These are phyloP conservation scores for Pyrocephalus nanus DNA, from an alignment of 2,797 vertebrate genomes.

Conservation along the genomic window DNA sequence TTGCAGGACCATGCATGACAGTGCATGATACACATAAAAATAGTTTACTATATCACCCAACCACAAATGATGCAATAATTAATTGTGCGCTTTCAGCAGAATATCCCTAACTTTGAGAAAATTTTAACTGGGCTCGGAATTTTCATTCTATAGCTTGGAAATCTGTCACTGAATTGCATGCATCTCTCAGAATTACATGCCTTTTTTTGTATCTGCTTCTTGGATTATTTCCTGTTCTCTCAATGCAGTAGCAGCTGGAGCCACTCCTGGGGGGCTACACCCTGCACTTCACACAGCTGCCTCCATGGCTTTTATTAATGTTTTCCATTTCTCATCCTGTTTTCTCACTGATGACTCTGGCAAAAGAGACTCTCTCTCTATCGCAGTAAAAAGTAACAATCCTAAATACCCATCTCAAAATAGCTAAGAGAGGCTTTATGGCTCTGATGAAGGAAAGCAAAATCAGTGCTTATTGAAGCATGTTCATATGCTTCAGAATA, in stretches of 20 bases:
- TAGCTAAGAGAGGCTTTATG: neutral
- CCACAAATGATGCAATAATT: neutral
- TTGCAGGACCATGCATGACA: neutral
- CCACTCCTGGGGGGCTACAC: constrained; percentile 26
- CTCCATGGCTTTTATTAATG: constrained; percentile 40
- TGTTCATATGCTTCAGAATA: neutral
- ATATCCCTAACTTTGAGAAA: neutral
- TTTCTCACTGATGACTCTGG: constrained; percentile 47
- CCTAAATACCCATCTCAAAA: constrained; percentile 25
- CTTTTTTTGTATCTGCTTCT: neutral
- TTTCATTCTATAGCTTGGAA: neutral
- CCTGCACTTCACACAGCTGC: constrained; percentile 55
- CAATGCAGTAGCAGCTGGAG: constrained; percentile 59
- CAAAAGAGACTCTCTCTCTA: constrained; percentile 25
- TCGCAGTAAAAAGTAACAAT: constrained; percentile 27
- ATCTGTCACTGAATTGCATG: neutral
- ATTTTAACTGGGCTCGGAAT: neutral
- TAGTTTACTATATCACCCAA: neutral
- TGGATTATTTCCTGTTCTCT: constrained; percentile 51
- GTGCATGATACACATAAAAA: neutral
- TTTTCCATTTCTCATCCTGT: constrained; percentile 59
- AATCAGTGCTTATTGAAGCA: neutral
- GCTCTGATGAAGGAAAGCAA: neutral
- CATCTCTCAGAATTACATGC: constrained; percentile 8
- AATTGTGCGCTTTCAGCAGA: neutral